Evolutionary conservation across 2,797 vertebrate species (phyloP).

Genomic region (Tenualosa ilisha): DNA sequence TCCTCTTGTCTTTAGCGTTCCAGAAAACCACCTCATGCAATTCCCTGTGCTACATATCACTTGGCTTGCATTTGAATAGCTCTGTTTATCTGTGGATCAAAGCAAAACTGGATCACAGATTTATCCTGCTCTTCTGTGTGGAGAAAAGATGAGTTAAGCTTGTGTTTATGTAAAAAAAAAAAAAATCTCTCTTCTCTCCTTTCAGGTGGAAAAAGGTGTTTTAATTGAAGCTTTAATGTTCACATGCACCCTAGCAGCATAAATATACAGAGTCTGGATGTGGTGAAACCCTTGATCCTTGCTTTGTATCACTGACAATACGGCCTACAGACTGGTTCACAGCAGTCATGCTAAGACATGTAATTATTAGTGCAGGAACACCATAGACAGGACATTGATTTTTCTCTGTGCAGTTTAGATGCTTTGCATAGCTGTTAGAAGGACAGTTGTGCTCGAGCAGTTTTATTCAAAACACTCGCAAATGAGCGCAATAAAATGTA

Average conservation of each 20-base stretch:
- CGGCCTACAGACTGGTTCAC: not conserved
- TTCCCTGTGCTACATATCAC: conserved; percentile 27
- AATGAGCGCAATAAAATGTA: not conserved
- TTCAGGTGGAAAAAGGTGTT: not conserved
- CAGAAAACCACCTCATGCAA: not conserved
- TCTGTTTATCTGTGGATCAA: conserved; percentile 37
- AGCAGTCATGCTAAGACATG: not conserved
- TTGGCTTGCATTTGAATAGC: conserved; percentile 25
- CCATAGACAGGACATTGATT: not conserved
- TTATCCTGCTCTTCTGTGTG: not conserved
- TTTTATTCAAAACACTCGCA: not conserved
- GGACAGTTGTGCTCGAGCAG: not conserved
- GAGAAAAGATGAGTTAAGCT: not conserved
- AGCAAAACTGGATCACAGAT: conserved; percentile 19
- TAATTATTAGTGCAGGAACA: not conserved
- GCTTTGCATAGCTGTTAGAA: not conserved
- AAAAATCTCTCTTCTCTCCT: not conserved
- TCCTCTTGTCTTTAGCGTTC: not conserved
- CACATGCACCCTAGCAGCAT: not conserved
- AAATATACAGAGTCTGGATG: not conserved
- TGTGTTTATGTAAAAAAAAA: not conserved
- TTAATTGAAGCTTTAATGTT: conserved; percentile 9
- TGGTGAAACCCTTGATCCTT: not conserved
- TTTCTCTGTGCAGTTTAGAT: not conserved
- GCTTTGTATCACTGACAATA: not conserved